phyloP scores from a whole-genome alignment of 2,797 vertebrate species.

The Tenualosa ilisha region DNA sequence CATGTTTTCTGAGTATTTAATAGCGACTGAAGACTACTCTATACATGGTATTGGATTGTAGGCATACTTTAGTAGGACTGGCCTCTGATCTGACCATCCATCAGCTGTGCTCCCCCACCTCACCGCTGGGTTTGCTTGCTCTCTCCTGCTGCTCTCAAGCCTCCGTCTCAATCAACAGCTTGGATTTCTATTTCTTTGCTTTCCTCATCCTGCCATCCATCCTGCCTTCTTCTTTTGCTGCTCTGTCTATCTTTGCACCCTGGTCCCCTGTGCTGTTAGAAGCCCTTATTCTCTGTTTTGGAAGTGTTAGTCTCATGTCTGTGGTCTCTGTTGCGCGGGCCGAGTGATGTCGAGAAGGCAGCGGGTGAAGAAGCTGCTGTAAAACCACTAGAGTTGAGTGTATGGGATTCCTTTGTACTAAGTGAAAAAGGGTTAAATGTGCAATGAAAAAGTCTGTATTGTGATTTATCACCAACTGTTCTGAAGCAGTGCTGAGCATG shows the following conservation, averaged over 20 bases:
- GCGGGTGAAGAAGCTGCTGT: constrained; percentile 46
- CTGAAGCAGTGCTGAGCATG: constrained; percentile 33
- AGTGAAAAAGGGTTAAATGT: constrained; percentile 81
- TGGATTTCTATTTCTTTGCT: constrained; percentile 27
- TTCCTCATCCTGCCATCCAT: constrained; percentile 70
- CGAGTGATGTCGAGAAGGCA: constrained; percentile 56
- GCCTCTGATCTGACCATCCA: constrained; percentile 6
- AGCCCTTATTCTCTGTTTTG: background rate
- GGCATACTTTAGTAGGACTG: background rate
- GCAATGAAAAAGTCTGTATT: constrained; percentile 85
- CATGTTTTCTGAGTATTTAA: constrained; percentile 5
- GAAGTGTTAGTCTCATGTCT: constrained; percentile 34
- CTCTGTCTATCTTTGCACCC: constrained; percentile 65
- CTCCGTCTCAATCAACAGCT: background rate
- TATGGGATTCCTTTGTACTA: constrained; percentile 81
- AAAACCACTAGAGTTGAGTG: constrained; percentile 77
- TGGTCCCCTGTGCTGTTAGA: background rate
- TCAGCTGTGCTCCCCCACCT: background rate
- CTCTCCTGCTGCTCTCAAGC: background rate
- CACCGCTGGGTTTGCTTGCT: background rate
- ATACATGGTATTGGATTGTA: constrained; percentile 45
- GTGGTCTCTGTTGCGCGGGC: constrained; percentile 28
- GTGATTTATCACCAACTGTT: constrained; percentile 71
- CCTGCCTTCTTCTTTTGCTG: constrained; percentile 72
- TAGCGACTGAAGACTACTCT: constrained; percentile 49